phyloP scores from a whole-genome alignment of 2,113 vertebrate species.

The Callipepla californica region DNA sequence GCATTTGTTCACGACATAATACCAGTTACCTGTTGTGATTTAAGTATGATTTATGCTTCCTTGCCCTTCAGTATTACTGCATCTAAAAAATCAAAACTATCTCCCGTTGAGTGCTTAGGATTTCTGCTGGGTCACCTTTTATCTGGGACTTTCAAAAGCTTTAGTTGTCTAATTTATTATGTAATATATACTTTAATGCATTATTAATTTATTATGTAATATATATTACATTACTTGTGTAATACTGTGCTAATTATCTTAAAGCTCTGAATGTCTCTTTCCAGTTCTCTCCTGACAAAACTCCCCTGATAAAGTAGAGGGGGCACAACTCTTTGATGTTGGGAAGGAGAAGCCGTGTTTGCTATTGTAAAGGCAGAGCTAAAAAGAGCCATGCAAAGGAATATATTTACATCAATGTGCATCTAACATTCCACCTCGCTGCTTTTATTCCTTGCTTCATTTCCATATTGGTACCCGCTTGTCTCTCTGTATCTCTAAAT shows the following conservation, averaged over 20 bases:
- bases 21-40: background rate
- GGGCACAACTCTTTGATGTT: background rate
- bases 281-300: background rate
- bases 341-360: background rate
- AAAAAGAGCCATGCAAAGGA: background rate
- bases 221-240: background rate
- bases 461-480: background rate
- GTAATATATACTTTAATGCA: background rate
- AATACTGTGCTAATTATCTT: background rate
- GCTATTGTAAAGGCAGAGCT: background rate
- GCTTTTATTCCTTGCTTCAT: background rate
- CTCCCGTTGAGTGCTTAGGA: background rate
- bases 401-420: background rate
- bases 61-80: background rate
- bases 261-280: background rate
- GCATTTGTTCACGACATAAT: background rate
- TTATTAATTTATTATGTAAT: background rate
- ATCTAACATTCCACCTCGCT: background rate
- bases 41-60: background rate
- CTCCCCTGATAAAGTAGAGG: background rate
- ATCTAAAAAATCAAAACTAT: background rate
- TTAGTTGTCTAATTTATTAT: background rate
- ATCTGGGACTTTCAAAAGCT: background rate
- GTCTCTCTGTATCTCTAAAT: background rate
- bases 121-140: background rate